Evolutionary conservation across 2,888 invertebrate genomes (phyloP).

Genomic region (Morinoia aosen): DNA sequence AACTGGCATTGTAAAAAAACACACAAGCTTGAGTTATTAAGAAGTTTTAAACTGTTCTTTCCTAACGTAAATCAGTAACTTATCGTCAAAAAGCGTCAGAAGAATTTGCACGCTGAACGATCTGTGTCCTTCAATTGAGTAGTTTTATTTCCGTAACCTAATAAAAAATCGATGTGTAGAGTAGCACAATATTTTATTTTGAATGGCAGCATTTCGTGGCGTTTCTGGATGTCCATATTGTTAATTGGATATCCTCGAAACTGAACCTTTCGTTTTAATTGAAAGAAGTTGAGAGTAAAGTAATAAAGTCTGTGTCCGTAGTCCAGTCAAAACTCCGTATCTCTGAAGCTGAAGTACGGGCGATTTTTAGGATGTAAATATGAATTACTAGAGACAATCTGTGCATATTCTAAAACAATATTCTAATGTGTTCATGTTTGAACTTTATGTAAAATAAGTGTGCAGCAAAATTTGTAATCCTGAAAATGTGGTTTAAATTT

Average conservation of each 20-base stretch:
- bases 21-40: no score
- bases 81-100: no score
- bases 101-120: neutral
- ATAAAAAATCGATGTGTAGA: no score
- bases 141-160: no score
- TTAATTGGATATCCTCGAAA: no score
- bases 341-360: neutral
- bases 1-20: no score
- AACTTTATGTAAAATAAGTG: neutral
- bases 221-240: no score
- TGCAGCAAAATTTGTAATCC: neutral
- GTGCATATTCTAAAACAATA: neutral
- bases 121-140: no score
- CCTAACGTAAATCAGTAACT: no score
- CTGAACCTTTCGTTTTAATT: neutral
- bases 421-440: neutral
- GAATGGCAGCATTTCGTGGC: no score
- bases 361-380: neutral
- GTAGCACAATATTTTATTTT: no score
- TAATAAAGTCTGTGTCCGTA: neutral
- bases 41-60: no score
- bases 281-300: neutral
- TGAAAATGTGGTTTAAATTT: neutral
- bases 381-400: neutral
- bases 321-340: neutral